A percentile compares a stretch with the other conserved stretches of the same genome.
Evolutionary conservation across 2,888 invertebrate genomes (phyloP).

Genomic region (Tinea trinotella): DNA sequence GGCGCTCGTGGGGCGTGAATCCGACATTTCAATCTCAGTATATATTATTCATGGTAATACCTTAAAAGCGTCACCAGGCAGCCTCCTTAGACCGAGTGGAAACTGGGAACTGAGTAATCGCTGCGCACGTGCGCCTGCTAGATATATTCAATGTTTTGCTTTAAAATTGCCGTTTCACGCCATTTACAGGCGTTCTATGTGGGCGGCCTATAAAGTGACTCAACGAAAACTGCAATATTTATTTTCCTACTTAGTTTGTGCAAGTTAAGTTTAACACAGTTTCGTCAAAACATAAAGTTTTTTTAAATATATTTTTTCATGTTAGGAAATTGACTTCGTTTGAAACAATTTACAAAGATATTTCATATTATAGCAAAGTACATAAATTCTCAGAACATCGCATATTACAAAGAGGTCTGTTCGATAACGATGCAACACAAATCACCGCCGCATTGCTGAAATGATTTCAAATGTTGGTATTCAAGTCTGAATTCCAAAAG

Average conservation of each 20-base stretch:
- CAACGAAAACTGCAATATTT: slow-evolving; percentile 34
- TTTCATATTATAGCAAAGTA: no score
- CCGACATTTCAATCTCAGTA: slow-evolving; percentile 66
- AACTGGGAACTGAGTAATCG: slow-evolving; percentile 6
- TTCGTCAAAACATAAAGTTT: no score
- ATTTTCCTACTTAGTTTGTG: no score
- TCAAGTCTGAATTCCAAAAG: slow-evolving; percentile 33
- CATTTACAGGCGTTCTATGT: slow-evolving; percentile 58
- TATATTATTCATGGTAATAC: slow-evolving; percentile 73
- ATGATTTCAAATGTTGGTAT: slow-evolving; percentile 41
- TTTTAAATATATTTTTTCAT: no score
- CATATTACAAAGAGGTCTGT: neutral
- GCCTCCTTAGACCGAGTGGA: slow-evolving; percentile 37
- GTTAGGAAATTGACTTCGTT: no score
- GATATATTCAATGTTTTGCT: slow-evolving; percentile 64
- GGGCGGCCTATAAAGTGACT: slow-evolving; percentile 59
- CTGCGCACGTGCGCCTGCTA: slow-evolving; percentile 55
- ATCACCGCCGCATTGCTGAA: slow-evolving; percentile 37
- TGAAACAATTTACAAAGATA: no score
- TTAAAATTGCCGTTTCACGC: slow-evolving; percentile 67
- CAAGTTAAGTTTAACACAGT: neutral
- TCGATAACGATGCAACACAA: slow-evolving; percentile 24
- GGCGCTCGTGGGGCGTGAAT: slow-evolving; percentile 51
- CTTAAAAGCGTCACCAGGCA: slow-evolving; percentile 66
- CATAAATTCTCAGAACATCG: slow-evolving; percentile 12